Conservation (phyloP, 2,113 vertebrate genomes). For the Rana temporaria region DNA sequence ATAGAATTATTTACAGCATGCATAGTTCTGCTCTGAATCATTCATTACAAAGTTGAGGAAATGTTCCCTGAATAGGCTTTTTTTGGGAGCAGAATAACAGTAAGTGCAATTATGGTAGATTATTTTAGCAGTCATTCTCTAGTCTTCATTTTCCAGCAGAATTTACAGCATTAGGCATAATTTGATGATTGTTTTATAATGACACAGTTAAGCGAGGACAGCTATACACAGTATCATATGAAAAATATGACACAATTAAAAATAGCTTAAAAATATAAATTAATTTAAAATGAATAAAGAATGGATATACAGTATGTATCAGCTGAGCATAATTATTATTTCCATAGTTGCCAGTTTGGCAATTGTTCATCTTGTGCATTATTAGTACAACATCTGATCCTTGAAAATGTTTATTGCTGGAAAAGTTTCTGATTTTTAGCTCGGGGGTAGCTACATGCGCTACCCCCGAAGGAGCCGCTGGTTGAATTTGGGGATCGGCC, state of each 20-base stretch:
- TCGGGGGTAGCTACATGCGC: too few relatives aligned
- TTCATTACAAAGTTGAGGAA: constrained; percentile 16
- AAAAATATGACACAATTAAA: not conserved
- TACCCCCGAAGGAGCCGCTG: too few relatives aligned
- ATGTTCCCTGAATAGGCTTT: constrained; percentile 15
- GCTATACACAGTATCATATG: not conserved
- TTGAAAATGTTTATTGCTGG: too few relatives aligned
- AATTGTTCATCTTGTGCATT: too few relatives aligned
- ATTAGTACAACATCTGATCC: too few relatives aligned
- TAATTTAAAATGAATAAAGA: not conserved
- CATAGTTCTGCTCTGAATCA: constrained; percentile 25
- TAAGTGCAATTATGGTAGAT: not conserved
- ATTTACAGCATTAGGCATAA: not conserved
- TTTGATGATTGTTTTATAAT: not conserved
- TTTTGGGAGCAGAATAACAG: not conserved
- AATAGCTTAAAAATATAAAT: too few relatives aligned
- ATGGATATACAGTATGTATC: not conserved
- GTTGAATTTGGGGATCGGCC: too few relatives aligned
- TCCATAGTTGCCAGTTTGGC: too few relatives aligned
- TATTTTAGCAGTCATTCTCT: constrained; percentile 8
- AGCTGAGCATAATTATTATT: too few relatives aligned
- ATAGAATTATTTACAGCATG: constrained; percentile 31
- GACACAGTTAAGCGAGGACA: not conserved
- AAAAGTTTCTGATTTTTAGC: too few relatives aligned
- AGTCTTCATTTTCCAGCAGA: not conserved